Evolutionary conservation across 1,140 invertebrate species (phyloP), one percentile per base, ranked within the genome.

Genomic region (Oedothorax gibbosus): DNA sequence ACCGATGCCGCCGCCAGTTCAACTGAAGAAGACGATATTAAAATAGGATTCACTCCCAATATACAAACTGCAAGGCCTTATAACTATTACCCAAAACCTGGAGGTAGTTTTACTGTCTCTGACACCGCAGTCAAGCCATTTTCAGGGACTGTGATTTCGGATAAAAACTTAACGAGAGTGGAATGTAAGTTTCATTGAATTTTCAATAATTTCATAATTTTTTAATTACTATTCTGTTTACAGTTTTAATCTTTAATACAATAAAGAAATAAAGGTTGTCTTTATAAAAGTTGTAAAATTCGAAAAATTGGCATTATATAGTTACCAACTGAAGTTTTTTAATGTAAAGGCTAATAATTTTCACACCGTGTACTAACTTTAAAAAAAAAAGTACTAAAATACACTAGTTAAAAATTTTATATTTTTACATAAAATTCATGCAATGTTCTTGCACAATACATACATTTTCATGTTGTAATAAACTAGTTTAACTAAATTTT

Each of bases 101-200:
- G 64, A 66, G 71, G 71, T 50, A 14, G 14, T n/a, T 84, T 66
- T 66, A 14, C 18, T 6, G 57, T 20, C 7, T 50, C 72, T 18
- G 71, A 84, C 3, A 51, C 21, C 10, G 35, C 64, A 50, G 15
- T 35, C 2, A 78, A 54, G 62, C 64, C 73, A 21, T 85, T 85
- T 71, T 85, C 83, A 12, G 75, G 83, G 50, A 69, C 64, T 54
- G 56, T 85, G 21, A 15, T 62, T 14, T 78, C 53, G 0, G 15
- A n/a, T 8, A 78, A 60, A 53, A 85, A 85, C n/a, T 53, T 77
- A 10, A 85, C 83, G 21, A 85, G 72, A 71, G 75, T 85, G 12
- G 83, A 85, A 78, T 68, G 83, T 85, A 77, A 85, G 83, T 85
- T 50, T 72, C 0, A 79, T 7, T 53, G 12, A 35, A 56, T 20